A percentile compares a stretch with the other conserved stretches of the same genome.
These are phyloP conservation scores for Willisornis vidua DNA, from an alignment of 2,113 vertebrate genomes.

Conservation along the genomic window DNA sequence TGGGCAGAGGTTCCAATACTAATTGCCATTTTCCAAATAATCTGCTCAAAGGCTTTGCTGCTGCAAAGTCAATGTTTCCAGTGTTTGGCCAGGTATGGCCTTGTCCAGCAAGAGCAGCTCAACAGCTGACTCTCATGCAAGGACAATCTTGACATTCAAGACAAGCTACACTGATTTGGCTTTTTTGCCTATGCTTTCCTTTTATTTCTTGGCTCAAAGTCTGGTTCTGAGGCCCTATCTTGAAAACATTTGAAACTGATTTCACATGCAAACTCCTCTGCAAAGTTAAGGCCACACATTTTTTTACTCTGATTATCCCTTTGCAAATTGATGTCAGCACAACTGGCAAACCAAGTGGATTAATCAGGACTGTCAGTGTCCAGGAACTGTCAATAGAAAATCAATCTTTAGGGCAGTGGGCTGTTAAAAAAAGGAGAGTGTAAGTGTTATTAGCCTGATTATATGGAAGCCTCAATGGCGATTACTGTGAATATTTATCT, in stretches of 20 bases:
- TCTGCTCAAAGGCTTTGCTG: neutral
- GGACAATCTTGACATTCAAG: neutral
- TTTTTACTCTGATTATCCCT: neutral
- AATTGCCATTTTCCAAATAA: neutral
- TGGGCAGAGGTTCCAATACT: neutral
- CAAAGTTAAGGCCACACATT: neutral
- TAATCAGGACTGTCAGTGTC: neutral
- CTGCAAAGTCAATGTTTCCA: neutral
- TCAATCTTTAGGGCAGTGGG: slow-evolving; percentile 26
- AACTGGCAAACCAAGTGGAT: neutral
- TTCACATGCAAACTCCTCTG: neutral
- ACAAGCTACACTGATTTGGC: neutral
- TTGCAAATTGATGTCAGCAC: neutral
- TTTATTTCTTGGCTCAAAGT: neutral
- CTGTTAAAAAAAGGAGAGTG: neutral
- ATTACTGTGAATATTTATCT: slow-evolving; percentile 30
- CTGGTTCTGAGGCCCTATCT: neutral
- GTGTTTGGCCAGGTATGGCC: neutral
- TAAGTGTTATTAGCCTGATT: slow-evolving; percentile 22
- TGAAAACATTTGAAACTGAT: neutral
- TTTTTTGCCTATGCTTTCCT: neutral
- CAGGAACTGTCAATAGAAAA: slow-evolving; percentile 24
- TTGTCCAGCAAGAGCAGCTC: neutral
- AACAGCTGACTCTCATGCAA: neutral
- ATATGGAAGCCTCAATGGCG: neutral